phyloP scores from a whole-genome alignment of 2,113 vertebrate genomes.

The Austrofundulus limnaeus region DNA sequence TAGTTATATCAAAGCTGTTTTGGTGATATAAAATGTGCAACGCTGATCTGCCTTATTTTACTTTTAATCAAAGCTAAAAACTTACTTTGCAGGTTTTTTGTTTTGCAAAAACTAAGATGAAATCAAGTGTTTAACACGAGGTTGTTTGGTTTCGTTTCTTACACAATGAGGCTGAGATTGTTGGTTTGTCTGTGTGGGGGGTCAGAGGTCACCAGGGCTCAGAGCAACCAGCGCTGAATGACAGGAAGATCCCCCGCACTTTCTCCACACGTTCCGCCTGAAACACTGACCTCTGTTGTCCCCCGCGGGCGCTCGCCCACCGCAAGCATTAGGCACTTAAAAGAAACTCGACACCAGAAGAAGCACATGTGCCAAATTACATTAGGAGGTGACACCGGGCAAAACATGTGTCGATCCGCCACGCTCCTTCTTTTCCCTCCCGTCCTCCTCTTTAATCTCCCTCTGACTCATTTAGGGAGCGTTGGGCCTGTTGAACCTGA shows the following conservation, averaged over 20 bases:
- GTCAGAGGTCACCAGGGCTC: conserved; percentile 65
- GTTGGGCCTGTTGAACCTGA: conserved; percentile 54
- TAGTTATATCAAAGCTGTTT: not conserved
- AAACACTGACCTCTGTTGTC: conserved; percentile 79
- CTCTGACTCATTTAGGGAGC: conserved; percentile 31
- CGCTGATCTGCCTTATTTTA: not conserved
- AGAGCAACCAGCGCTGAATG: conserved; percentile 71
- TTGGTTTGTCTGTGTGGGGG: conserved; percentile 40
- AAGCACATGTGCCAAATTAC: conserved; percentile 76
- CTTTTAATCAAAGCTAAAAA: not conserved
- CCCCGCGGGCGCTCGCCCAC: conserved; percentile 69
- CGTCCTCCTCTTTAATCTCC: conserved; percentile 55
- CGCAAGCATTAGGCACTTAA: conserved; percentile 81
- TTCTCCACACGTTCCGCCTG: conserved; percentile 70
- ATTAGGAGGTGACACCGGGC: conserved; percentile 68
- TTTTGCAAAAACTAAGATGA: conserved; percentile 1
- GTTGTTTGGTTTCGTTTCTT: not conserved
- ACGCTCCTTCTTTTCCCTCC: conserved; percentile 21
- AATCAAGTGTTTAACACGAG: conserved; percentile 1
- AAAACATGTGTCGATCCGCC: conserved; percentile 54
- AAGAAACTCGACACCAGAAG: conserved; percentile 77
- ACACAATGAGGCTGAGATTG: conserved; percentile 28
- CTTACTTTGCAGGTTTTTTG: not conserved
- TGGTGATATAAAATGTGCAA: not conserved
- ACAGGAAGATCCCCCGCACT: conserved; percentile 77